Evolutionary conservation across 2,888 invertebrate genomes (phyloP), one percentile per base, ranked within the genome.

Genomic region (Atethmia centrago): DNA sequence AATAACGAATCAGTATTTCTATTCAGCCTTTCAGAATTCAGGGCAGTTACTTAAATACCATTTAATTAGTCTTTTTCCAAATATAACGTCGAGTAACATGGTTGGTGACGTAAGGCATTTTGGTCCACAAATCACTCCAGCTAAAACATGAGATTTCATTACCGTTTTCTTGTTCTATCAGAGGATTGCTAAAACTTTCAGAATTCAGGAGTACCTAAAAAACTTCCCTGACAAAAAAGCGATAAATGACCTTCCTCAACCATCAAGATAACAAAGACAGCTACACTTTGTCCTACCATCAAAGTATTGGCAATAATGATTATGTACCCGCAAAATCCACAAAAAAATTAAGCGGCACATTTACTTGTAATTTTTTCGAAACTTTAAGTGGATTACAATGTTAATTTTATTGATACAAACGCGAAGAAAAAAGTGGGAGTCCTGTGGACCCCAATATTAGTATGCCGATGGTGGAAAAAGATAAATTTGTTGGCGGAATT

Each of bases 351-450:
- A 74, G 67, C 70, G 31, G 64, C 74, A 74, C 90, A 91, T 91
- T 93, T 90, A 88, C 92, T 91, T 92, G 93, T 92, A 93, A 92
- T 93, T 93, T 95, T 94, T 93, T 90, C 87, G 89, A 89, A 90
- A 91, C 92, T 92, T 90, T 95, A 95, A 95, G 94, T 95, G 93
- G 95, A 95, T 95, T 95, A 96, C 94, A 93, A 95, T 95, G 95
- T 95, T 95, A 95, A 96, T 96, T 96, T 96, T 94, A 95, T 95
- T 94, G 95, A 95, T 94, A 95, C 93, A 88, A 88, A 92, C 90
- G 90, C 93, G 87, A 93, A 91, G 93, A 89, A 93, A 93, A 93
- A 93, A 92, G 90, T 78, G 53, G 56, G 51, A 61, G 59, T 69
- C 21, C 19, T 78, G 77, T 77, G 83, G 82, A 65, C 89, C 87